A percentile compares a stretch with the other conserved stretches of the same genome.
These are phyloP conservation scores for Mustela lutreola DNA, from an alignment of 2,113 vertebrate species.

Conservation along the genomic window DNA sequence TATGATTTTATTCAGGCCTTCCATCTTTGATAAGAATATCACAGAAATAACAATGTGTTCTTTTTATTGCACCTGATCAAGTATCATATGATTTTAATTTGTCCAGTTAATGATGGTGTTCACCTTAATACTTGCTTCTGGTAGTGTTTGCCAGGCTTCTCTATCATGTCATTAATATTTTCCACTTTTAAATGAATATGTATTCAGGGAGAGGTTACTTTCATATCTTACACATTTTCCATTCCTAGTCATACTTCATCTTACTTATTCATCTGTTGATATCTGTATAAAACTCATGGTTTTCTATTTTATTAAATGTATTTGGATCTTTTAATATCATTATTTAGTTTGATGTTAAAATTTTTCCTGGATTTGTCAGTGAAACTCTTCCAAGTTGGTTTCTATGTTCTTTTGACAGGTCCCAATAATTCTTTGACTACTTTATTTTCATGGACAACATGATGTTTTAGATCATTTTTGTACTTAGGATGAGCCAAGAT, in stretches of 20 bases:
- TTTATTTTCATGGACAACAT: background rate
- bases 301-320: background rate
- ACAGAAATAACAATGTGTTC: background rate
- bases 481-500: background rate
- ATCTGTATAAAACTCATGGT: background rate
- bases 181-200: background rate
- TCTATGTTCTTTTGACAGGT: background rate
- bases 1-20: background rate
- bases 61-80: background rate
- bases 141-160: background rate
- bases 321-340: background rate
- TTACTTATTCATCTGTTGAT: background rate
- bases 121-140: background rate
- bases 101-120: background rate
- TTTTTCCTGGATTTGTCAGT: background rate
- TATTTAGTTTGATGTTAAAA: background rate
- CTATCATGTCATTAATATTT: background rate
- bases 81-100: background rate
- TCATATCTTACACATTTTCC: background rate
- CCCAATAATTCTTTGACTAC: background rate
- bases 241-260: background rate
- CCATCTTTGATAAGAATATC: background rate
- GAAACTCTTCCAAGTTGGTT: background rate
- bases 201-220: background rate
- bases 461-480: background rate